Base-by-base conservation (phyloP, 2,797 vertebrate genomes). In the Phalloptychus januarius region DNA sequence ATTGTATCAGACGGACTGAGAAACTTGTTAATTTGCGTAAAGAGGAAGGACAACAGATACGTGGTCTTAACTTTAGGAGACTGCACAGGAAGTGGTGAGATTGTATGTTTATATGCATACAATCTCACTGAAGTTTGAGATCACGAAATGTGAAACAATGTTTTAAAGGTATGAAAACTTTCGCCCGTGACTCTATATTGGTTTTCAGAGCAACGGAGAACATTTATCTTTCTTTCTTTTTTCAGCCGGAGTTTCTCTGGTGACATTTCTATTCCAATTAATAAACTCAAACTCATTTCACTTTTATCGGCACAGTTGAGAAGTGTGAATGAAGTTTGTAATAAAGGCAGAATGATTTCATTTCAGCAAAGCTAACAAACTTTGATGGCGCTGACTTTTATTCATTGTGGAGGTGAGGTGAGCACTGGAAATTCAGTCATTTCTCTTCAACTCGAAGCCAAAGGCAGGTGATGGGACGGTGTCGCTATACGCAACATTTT, bases 301-400 rank as follows among this genome's bases (percentile, higher is more conserved):
- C 50, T 73, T 79, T 71, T 46, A 70, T 83, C 79, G 80, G 76
- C 50, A 74, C 69, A 65, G 73, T 40, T 73, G 63, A 63, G 58
- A 40, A 78, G 78, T 76, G 46, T 61, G 45, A 79, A 81, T 79
- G 82, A 81, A 85, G 70, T 83, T 86, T 40, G 72, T 80, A 81
- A 79, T 79, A 44, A 84, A 80, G 54, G 38, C 2, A 25, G 52
- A 89, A 85, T 83, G n/a, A 67, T 77, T 85, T 85, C 25, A 63
- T 40, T 33, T 80, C 65, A 67, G 44, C 65, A 76, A 73, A 82
- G 71, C 81, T 38, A 33, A 58, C 40, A 74, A 76, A 83, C 69
- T 77, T 71, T 72, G 54, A 71, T 79, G 71, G 71, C n/a, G 5
- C 65, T 36, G 54, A 58, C 25, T 84, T 40, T 75, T 77, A 45